Conservation (phyloP, 1,140 invertebrate genomes). For the Teleogryllus occipitalis region DNA sequence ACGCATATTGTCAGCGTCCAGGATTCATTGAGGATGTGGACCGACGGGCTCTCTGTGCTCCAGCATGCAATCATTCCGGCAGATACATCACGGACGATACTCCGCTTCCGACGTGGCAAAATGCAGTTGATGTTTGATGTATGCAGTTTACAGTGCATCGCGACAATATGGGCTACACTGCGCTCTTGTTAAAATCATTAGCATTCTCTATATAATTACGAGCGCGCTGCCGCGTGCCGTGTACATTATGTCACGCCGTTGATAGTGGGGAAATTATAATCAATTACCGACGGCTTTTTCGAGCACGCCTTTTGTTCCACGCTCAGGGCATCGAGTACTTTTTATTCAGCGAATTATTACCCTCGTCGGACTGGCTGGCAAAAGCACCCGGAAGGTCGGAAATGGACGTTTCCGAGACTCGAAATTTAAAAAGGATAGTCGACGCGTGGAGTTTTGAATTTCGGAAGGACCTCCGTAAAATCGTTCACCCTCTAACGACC, state of each 20-base stretch:
- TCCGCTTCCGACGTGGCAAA: not conserved
- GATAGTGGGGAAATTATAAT: not conserved
- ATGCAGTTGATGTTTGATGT: not conserved
- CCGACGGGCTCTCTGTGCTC: not conserved
- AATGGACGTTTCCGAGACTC: not conserved
- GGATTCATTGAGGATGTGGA: slow-evolving; percentile 1
- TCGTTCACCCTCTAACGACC: not conserved
- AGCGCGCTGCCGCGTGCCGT: not conserved
- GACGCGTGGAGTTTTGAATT: slow-evolving; percentile 3
- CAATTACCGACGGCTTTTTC: not conserved
- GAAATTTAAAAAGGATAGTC: not conserved
- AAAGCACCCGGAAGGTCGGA: not conserved
- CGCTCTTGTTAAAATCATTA: slow-evolving; percentile 5
- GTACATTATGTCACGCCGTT: slow-evolving; percentile 3
- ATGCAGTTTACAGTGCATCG: slow-evolving; percentile 3
- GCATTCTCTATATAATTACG: slow-evolving; percentile 1
- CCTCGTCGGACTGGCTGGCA: not conserved
- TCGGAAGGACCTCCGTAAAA: not conserved
- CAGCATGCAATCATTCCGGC: slow-evolving; percentile 3
- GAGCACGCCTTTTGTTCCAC: not conserved
- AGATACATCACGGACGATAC: not conserved
- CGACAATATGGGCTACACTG: not conserved
- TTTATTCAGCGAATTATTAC: slow-evolving; percentile 1
- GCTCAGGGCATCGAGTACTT: not conserved
- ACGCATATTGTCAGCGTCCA: slow-evolving; percentile 3